Evolutionary conservation across 2,113 vertebrate genomes (phyloP), one percentile per base, ranked within the genome.

Genomic region (Elachura formosa): DNA sequence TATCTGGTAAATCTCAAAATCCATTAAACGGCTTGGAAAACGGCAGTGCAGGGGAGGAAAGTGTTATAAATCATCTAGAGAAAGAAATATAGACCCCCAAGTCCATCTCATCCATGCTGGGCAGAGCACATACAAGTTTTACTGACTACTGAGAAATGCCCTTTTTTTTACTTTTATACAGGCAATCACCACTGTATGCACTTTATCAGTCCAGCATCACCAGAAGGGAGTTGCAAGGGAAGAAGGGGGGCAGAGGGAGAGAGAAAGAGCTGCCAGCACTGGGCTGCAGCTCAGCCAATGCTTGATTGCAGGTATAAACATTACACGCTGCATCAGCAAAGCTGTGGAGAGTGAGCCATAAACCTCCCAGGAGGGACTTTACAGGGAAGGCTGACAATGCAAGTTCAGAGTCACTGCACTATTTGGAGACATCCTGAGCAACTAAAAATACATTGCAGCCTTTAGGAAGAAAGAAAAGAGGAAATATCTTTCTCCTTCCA

Each of bases 301-400:
- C 89, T 94, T 94, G 96, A 93, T 89, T 90, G 77, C 84, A 96
- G 94, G 96, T 97, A 97, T 92, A 93, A 97, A 94, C 93, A 79
- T 82, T 55, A 85, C 95, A 63, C 2, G 91, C 97, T 97, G 94
- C 66, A 90, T 97, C 97, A 96, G 98, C 97, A 97, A 88, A 95
- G 96, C 94, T 71, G 89, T 18, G 4, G 51, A 59, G 67, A 81
- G 75, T 6, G 52, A 73, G 78, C 93, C 36, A 62, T 96, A 96
- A 97, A 97, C 93, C 87, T 97, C 93, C 79, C 21, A 67, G 62
- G n/a, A 68, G 84, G 87, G 87, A 75, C 71, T 95, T 36, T 24
- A 92, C 92, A 83, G 83, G 94, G 93, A 95, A 96, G 93, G 95
- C 97, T 97, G 95, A 97, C 93, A 75, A 72, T 72, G 95, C 95